Conservation (phyloP, 53 echinoderm and acorn worm genomes). For the Henricia sp. region DNA sequence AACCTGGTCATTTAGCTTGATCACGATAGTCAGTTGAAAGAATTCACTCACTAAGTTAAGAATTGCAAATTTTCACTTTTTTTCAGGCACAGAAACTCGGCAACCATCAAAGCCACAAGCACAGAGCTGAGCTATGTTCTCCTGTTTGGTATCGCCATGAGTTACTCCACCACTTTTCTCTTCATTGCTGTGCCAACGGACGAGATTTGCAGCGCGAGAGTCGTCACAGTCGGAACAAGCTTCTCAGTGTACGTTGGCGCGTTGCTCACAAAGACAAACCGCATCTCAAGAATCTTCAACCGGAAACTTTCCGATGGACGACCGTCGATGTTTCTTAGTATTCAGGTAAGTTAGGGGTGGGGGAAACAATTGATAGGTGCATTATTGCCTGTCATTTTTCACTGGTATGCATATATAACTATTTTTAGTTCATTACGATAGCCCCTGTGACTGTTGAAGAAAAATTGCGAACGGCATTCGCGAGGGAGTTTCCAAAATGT, state of each 20-base stretch:
- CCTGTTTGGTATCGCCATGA: slow-evolving; percentile 69
- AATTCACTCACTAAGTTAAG: neutral
- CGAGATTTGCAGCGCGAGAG: slow-evolving; percentile 73
- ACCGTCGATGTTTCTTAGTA: slow-evolving; percentile 87
- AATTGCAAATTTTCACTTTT: neutral
- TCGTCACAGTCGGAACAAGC: slow-evolving; percentile 74
- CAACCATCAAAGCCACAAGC: slow-evolving; percentile 95
- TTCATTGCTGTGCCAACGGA: slow-evolving; percentile 81
- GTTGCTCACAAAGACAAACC: slow-evolving; percentile 92
- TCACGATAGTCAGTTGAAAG: neutral
- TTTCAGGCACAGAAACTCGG: slow-evolving; percentile 68
- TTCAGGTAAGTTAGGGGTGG: slow-evolving; percentile 83
- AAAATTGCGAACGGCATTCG: no score
- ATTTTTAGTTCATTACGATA: no score
- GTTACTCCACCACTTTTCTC: slow-evolving; percentile 69
- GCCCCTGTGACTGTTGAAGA: no score
- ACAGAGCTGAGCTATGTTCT: slow-evolving; percentile 92
- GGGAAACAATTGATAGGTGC: no score
- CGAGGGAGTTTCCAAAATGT: no score
- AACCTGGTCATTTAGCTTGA: neutral
- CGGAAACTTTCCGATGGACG: slow-evolving; percentile 86
- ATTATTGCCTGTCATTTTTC: no score
- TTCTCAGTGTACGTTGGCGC: slow-evolving; percentile 83
- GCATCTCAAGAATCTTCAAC: slow-evolving; percentile 97
- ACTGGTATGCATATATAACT: no score